Evolutionary conservation across 2,888 invertebrate genomes (phyloP).

Genomic region (Ommatoiulus sabulosus): DNA sequence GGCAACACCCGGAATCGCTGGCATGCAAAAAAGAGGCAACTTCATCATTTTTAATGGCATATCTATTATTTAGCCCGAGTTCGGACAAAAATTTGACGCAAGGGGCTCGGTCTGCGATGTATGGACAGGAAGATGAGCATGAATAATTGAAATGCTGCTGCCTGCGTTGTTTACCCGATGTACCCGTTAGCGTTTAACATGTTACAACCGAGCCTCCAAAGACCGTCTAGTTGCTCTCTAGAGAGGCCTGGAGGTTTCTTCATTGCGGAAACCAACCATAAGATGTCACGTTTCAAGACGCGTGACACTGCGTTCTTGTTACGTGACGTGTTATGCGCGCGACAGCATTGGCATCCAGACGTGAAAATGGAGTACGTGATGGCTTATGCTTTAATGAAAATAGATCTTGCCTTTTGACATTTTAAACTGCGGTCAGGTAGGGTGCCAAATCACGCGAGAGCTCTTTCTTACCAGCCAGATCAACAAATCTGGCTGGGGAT

Average conservation of each 20-base stretch:
- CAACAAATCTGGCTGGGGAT: neutral
- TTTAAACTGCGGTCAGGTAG: neutral
- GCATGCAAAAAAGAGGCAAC: neutral
- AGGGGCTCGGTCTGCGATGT: neutral
- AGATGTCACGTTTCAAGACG: neutral
- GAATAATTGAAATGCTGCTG: neutral
- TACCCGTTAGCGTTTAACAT: neutral
- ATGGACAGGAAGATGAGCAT: neutral
- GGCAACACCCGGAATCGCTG: too few species aligned
- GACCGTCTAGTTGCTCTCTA: neutral
- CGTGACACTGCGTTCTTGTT: neutral
- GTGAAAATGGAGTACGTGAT: neutral
- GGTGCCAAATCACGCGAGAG: neutral
- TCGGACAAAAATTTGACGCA: neutral
- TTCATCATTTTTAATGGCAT: constrained; percentile 12
- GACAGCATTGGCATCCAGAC: neutral
- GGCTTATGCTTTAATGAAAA: constrained; percentile 20
- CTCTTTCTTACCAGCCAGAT: too few species aligned
- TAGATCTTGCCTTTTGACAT: neutral
- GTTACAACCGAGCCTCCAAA: neutral
- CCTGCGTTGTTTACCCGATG: neutral
- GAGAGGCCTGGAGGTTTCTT: neutral
- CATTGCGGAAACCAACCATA: neutral
- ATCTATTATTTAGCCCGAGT: neutral
- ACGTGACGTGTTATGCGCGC: neutral